Percentiles rank a stretch among this genome's conserved stretches.
These are phyloP conservation scores for Drosophila subpulchrella DNA, from an alignment of 1,140 invertebrate genomes.

Conservation along the genomic window DNA sequence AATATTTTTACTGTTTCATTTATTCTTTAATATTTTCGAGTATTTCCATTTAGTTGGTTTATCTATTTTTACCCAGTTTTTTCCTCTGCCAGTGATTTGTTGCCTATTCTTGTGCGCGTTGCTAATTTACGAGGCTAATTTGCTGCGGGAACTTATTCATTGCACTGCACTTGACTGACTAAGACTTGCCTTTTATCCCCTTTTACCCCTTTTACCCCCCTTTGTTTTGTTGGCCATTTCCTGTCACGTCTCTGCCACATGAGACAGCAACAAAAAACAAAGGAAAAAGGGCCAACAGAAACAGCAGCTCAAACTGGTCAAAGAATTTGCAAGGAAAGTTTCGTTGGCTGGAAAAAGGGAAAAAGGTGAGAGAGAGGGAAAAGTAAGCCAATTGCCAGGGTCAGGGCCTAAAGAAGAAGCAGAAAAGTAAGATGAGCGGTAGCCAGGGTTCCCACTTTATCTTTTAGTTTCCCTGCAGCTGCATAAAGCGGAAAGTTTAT, in stretches of 20 bases:
- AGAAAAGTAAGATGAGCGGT: background rate
- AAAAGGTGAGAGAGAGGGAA: background rate
- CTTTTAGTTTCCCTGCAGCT: background rate
- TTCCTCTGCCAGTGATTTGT: constrained; percentile 7
- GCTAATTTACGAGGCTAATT: constrained; percentile 23
- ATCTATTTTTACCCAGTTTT: too few relatives aligned
- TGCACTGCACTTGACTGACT: constrained; percentile 29
- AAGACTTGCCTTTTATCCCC: background rate
- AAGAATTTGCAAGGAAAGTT: constrained; percentile 26
- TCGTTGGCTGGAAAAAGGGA: background rate
- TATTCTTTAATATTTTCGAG: background rate
- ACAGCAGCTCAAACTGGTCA: constrained; percentile 17
- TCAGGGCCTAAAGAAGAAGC: constrained; percentile 8
- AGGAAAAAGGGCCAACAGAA: background rate
- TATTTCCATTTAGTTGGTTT: background rate
- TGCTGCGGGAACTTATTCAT: constrained; percentile 18
- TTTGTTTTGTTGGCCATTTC: constrained; percentile 33
- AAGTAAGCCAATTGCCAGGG: constrained; percentile 22
- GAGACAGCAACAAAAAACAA: background rate
- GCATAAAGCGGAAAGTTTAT: constrained; percentile 6
- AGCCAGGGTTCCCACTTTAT: background rate
- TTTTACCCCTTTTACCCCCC: background rate
- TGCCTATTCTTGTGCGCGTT: background rate
- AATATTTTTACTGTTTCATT: background rate
- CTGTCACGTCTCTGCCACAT: constrained; percentile 41